These are phyloP conservation scores for Catalaphyllia jardinei DNA, from an alignment of 64 coral and sea anemone species.

Conservation along the genomic window DNA sequence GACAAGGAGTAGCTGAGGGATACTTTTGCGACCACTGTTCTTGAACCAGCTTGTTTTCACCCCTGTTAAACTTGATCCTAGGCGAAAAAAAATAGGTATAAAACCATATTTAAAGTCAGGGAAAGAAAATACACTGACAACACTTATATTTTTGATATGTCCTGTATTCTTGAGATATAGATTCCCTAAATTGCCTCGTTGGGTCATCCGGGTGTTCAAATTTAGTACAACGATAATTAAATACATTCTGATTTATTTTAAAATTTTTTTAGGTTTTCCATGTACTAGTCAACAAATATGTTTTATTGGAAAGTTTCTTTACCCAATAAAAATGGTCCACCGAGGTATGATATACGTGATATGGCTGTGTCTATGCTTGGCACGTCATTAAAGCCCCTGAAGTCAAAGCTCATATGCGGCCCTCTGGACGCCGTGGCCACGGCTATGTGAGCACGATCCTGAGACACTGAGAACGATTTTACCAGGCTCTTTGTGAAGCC, in stretches of 20 bases:
- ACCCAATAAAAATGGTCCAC: constrained; percentile 57
- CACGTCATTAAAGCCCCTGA: constrained; percentile 45
- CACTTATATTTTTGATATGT: too few relatives aligned
- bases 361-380: constrained; percentile 25
- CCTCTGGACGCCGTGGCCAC: constrained; percentile 34
- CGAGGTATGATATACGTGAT: constrained; percentile 18
- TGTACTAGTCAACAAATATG: background rate
- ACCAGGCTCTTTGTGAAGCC: constrained; percentile 33
- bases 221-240: too few relatives aligned
- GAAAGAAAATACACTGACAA: background rate
- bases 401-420: constrained; percentile 58
- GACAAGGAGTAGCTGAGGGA: constrained; percentile 58
- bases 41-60: constrained; percentile 57
- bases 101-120: background rate
- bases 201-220: too few relatives aligned
- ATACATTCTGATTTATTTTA: too few relatives aligned
- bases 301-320: background rate
- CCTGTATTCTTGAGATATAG: too few relatives aligned
- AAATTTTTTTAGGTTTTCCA: too few relatives aligned
- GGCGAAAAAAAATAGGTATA: background rate
- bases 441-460: constrained; percentile 15
- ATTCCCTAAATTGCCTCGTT: too few relatives aligned
- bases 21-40: constrained; percentile 61
- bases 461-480: constrained; percentile 43
- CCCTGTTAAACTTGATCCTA: constrained; percentile 49